Percentiles rank a stretch among this genome's conserved stretches.
These are phyloP conservation scores for Leptobrachium ailaonicum DNA, from an alignment of 2,113 vertebrate genomes.

Conservation along the genomic window DNA sequence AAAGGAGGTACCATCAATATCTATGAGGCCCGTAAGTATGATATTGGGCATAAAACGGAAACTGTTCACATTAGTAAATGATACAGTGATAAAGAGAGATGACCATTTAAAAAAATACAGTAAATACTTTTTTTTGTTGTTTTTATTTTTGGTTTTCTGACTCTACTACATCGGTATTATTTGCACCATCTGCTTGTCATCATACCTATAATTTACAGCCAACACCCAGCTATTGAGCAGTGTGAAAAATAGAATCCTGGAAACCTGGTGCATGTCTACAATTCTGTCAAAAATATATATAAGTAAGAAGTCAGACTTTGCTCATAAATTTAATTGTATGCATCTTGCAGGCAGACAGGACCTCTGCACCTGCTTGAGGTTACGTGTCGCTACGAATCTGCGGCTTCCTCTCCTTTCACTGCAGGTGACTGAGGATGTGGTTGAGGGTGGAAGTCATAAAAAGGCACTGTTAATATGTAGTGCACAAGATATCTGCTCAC, in stretches of 20 bases:
- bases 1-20: no score
- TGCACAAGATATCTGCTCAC: not conserved
- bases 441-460: conserved; percentile 1
- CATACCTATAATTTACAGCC: not conserved
- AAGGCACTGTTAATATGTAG: not conserved
- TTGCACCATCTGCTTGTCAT: not conserved
- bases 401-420: conserved; percentile 43
- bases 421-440: conserved; percentile 38
- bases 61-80: no score
- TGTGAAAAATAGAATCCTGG: not conserved
- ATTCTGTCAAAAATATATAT: no score
- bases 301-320: not conserved
- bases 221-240: no score
- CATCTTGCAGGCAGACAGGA: not conserved
- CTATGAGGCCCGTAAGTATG: no score
- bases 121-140: no score
- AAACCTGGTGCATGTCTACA: not conserved
- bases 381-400: conserved; percentile 3
- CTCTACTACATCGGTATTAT: no score
- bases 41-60: no score
- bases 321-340: not conserved
- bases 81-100: no score
- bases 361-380: not conserved
- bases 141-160: no score
- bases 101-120: no score